Evolutionary conservation across 2,113 vertebrate species (phyloP).

Genomic region (Polypterus bichir): DNA sequence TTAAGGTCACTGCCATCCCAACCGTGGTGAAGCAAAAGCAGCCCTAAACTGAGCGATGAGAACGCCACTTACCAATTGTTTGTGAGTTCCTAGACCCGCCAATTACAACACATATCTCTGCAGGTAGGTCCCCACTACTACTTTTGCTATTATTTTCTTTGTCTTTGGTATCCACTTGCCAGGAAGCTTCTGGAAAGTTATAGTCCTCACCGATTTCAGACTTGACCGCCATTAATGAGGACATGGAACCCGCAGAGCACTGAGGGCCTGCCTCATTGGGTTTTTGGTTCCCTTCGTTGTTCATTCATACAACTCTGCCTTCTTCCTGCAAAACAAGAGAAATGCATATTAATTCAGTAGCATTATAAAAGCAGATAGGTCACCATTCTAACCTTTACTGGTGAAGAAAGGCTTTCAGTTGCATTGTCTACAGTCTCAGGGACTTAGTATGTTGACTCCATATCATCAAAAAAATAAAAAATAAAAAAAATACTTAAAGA

Average conservation of each 20-base stretch:
- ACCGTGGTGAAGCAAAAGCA: too few species aligned
- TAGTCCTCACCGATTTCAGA: constrained; percentile 64
- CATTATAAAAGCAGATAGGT: too few species aligned
- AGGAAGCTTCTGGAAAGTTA: constrained; percentile 48
- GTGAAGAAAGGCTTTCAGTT: too few species aligned
- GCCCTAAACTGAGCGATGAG: constrained; percentile 43
- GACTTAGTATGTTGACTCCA: too few species aligned
- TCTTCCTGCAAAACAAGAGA: neutral
- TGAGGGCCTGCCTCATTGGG: constrained; percentile 19
- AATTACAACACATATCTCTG: constrained; percentile 92
- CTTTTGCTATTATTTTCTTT: constrained; percentile 64
- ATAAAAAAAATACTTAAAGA: too few species aligned
- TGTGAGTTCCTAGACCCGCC: constrained; percentile 79
- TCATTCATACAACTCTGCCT: neutral
- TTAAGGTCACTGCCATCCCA: too few species aligned
- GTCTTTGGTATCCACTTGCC: constrained; percentile 61
- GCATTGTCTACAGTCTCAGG: too few species aligned
- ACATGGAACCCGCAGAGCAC: constrained; percentile 42
- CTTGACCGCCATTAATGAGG: constrained; percentile 52
- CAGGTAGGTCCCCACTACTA: constrained; percentile 56
- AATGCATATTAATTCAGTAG: neutral
- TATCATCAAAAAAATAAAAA: too few species aligned
- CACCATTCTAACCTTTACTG: too few species aligned
- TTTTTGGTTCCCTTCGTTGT: constrained; percentile 33
- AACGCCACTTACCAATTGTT: constrained; percentile 67